phyloP scores from a whole-genome alignment of 2,888 invertebrate species.

The Automeris io region DNA sequence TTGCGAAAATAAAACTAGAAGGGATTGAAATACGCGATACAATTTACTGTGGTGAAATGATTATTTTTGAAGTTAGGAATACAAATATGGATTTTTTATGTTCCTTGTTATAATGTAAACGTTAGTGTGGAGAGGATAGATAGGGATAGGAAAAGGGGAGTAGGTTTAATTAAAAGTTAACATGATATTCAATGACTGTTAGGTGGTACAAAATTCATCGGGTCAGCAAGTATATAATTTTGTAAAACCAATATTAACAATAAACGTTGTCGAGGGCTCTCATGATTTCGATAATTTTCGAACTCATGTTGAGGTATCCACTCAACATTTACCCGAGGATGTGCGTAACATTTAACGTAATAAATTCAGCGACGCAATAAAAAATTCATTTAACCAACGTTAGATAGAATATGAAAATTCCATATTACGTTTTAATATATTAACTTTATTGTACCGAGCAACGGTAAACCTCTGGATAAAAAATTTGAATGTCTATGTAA shows the following conservation, averaged over 20 bases:
- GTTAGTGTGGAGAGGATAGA: too few species aligned
- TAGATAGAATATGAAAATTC: constrained; percentile 1
- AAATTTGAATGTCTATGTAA: not conserved
- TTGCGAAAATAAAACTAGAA: too few species aligned
- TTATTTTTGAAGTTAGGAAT: too few species aligned
- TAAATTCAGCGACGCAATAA: constrained; percentile 9
- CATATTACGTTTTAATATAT: constrained; percentile 7
- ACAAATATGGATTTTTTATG: too few species aligned
- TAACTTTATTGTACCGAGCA: not conserved
- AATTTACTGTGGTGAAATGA: too few species aligned
- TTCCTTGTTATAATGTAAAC: too few species aligned
- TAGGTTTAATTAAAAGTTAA: too few species aligned
- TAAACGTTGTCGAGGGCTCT: constrained; percentile 4
- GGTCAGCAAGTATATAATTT: too few species aligned
- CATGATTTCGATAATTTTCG: constrained; percentile 6
- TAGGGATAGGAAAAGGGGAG: too few species aligned
- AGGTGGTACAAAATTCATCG: too few species aligned
- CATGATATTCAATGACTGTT: too few species aligned
- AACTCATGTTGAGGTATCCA: not conserved
- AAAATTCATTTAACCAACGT: constrained; percentile 6
- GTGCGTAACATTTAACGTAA: constrained; percentile 9
- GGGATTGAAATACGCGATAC: too few species aligned
- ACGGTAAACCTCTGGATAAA: not conserved
- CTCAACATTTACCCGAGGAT: not conserved
- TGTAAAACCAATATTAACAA: not conserved